Evolutionary conservation across 2,113 vertebrate genomes (phyloP), one percentile per base, ranked within the genome.

Genomic region (Girardinichthys multiradiatus): DNA sequence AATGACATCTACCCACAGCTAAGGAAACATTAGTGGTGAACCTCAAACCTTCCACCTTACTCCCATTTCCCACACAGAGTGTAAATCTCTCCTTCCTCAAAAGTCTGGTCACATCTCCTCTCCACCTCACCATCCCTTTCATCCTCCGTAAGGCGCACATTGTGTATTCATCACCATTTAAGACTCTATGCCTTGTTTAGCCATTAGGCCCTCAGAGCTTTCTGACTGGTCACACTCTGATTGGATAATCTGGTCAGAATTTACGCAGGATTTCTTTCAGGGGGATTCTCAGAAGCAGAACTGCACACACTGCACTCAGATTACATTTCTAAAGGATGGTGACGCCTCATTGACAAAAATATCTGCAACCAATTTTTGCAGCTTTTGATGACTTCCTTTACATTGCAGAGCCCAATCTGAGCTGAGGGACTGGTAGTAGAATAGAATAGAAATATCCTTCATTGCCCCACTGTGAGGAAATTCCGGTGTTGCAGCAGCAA

Each of bases 111-210:
- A 92, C 86, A 86, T 70, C 86, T 76, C 60, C 29, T 1, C 27
- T 7, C 45, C 33, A 39, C 48, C 14, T 70, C 57, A 4, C 70
- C 66, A 74, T 76, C 64, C 39, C 62, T 37, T 81, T 62, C 83
- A 61, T 80, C 72, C 70, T 13, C 78, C 91, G 89, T 78, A 77
- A 75, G 88, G 90, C 90, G 73, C 83, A 76, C 88, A 85, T 84
- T 84, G 86, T 91, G 86, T 89, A 92, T 93, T 92, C 91, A 93
- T 94, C 93, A 92, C 85, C 77, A 86, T 86, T 89, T 89, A 87
- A 91, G 89, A 88, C 86, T 90, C 81, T 77, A 61, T 1, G 76
- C 86, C 89, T 87, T 86, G 89, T 93, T 81, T 89, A 14, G 64
- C 88, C 88, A 90, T 90, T 91, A 92, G 90, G 80, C 83, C 71